Evolutionary conservation across 2,113 vertebrate species (phyloP), one percentile per base, ranked within the genome.

Genomic region (Centropristis striata): DNA sequence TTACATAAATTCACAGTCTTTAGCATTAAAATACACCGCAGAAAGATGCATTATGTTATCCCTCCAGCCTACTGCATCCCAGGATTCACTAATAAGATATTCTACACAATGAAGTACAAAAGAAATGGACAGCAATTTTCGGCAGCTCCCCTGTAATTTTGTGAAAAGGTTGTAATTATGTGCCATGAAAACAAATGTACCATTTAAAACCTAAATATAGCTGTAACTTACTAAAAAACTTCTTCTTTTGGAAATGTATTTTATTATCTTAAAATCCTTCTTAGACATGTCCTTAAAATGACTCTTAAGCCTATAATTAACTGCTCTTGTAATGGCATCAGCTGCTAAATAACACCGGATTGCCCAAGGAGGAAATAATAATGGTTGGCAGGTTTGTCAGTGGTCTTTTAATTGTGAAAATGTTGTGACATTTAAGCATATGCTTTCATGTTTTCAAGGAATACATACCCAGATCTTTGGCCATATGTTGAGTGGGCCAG

Each of bases 321-420:
- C n/a, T 57, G 14, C 49, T 20, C 11, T 39, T 5, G 11, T 27
- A 64, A 51, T 64, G 32, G 50, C n/a, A 51, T 58, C 36, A 75
- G 41, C 42, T 63, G 49, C 44, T 65, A 42, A 71, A 64, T 75
- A 75, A 63, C 55, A 57, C 42, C 23, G 57, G 50, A 36, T 44
- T 57, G 64, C 1, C 21, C 32, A 32, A 44, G 54, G 8, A 41
- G 55, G 47, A 53, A 60, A 54, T 61, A 54, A 39, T 5, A 0
- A 2, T 9, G 25, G 7, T 20, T 51, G 16, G 36, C 58, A 13
- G 18, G 25, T 4, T 20, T 44, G 12, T 32, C 51, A 13, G 18
- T 50, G 44, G 8, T 75, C 36, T 75, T 14, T 41, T 23, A 18
- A 63, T 20, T 64, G 21, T 64, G 36, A 64, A 69, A 57, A 75